phyloP scores from a whole-genome alignment of 2,113 vertebrate species.

The Odocoileus virginianus region DNA sequence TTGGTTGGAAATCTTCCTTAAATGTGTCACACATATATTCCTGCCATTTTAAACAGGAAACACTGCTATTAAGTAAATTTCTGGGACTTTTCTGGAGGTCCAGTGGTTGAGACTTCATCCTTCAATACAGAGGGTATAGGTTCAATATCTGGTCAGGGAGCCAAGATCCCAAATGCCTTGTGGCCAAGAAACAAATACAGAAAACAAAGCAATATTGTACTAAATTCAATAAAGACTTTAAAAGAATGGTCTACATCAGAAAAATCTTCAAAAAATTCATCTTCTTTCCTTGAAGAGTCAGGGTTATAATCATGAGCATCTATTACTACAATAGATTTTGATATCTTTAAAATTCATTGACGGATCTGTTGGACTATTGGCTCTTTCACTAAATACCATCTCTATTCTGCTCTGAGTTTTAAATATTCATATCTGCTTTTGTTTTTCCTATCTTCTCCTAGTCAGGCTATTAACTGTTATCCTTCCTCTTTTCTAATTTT shows the following conservation, averaged over 20 bases:
- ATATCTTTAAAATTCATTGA: not conserved
- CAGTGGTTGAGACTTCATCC: not conserved
- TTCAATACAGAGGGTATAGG: not conserved
- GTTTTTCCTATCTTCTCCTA: not conserved
- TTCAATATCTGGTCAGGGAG: not conserved
- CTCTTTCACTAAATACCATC: not conserved
- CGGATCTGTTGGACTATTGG: not conserved
- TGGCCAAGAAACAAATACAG: not conserved
- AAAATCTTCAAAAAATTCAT: not conserved
- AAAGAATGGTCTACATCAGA: not conserved
- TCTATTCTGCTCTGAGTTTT: not conserved
- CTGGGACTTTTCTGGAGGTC: not conserved
- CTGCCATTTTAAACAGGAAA: constrained; percentile 10
- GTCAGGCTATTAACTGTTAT: not conserved
- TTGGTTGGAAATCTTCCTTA: not conserved
- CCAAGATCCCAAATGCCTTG: not conserved
- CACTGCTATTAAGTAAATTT: not conserved
- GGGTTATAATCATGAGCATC: constrained; percentile 7
- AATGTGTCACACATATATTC: not conserved
- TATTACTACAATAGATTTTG: not conserved
- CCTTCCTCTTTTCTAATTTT: not conserved
- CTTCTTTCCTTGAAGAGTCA: not conserved
- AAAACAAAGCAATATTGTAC: not conserved
- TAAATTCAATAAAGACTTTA: not conserved
- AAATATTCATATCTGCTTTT: not conserved